Percentiles rank a stretch among this genome's conserved stretches.
phyloP scores from a whole-genome alignment of 2,888 invertebrate species.

The Saturnia japonica region DNA sequence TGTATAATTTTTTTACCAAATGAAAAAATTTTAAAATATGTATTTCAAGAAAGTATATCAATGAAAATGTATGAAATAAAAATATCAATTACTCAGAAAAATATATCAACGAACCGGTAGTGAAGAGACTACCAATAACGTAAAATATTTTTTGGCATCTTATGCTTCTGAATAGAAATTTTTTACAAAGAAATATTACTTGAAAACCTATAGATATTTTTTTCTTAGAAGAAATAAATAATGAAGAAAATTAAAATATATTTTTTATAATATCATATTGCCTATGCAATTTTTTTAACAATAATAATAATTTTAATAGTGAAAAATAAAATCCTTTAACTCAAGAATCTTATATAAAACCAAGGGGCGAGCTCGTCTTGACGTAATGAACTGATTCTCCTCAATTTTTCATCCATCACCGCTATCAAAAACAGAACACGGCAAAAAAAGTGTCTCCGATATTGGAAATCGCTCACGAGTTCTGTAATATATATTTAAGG shows the following conservation, averaged over 20 bases:
- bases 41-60: no score
- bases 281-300: not conserved
- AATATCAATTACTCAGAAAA: not conserved
- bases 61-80: not conserved
- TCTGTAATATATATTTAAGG: not conserved
- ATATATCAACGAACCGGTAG: not conserved
- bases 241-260: no score
- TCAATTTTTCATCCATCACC: slow-evolving; percentile 10
- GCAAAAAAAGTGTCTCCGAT: slow-evolving; percentile 9
- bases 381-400: not conserved
- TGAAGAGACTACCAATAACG: not conserved
- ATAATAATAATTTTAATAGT: not conserved
- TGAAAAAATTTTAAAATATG: no score
- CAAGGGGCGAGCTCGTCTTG: not conserved
- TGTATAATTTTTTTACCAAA: not conserved
- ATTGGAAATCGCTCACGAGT: slow-evolving; percentile 7
- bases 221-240: no score
- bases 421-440: slow-evolving; percentile 10
- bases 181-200: not conserved
- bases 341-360: not conserved
- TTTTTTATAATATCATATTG: not conserved
- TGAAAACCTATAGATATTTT: no score
- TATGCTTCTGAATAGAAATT: not conserved
- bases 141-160: not conserved
- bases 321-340: not conserved